phyloP scores from a whole-genome alignment of 1,140 invertebrate species.

The Helicoverpa zea region DNA sequence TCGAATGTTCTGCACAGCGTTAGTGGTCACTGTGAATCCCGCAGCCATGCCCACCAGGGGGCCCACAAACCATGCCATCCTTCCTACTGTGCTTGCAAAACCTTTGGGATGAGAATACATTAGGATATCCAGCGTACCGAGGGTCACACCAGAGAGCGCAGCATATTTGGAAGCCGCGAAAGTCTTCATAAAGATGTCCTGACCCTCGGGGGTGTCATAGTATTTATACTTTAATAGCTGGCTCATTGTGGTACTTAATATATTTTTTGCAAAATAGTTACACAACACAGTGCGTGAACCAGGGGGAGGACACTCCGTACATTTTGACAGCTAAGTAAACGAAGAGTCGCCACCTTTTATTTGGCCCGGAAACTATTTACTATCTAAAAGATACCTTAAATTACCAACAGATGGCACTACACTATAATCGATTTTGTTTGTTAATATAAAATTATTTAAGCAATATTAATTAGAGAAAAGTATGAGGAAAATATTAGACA shows the following conservation, averaged over 20 bases:
- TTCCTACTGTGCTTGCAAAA: constrained; percentile 68
- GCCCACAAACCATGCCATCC: constrained; percentile 85
- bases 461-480: no score
- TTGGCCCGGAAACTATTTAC: no score
- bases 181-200: constrained; percentile 89
- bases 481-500: no score
- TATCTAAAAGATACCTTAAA: no score
- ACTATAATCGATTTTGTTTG: no score
- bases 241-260: constrained; percentile 53
- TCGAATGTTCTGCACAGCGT: constrained; percentile 87
- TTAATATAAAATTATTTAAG: no score
- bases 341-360: no score
- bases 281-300: constrained; percentile 71
- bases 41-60: constrained; percentile 89
- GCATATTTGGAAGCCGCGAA: constrained; percentile 88
- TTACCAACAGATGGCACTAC: no score
- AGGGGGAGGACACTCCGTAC: no score
- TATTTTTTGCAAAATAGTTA: constrained; percentile 67
- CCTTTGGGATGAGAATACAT: constrained; percentile 87
- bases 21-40: constrained; percentile 89
- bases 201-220: constrained; percentile 91
- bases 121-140: constrained; percentile 87
- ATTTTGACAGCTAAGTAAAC: no score
- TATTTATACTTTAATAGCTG: constrained; percentile 85
- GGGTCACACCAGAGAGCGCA: constrained; percentile 79